Base-by-base conservation (phyloP, 1,140 invertebrate genomes). In the Sesamia nonagrioides region DNA sequence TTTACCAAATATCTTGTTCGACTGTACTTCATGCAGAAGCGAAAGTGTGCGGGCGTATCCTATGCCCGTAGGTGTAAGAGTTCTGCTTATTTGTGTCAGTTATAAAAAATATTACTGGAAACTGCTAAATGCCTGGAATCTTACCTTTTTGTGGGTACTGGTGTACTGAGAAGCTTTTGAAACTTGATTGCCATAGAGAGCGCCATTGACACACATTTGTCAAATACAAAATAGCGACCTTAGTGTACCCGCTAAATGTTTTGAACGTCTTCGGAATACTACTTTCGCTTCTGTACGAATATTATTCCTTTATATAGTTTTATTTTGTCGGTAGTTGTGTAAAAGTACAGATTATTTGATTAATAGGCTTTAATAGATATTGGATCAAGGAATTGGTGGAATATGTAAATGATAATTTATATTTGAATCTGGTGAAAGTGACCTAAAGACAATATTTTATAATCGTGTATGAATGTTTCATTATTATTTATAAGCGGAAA, bases 351-450 rank as follows among this genome's bases (percentile, higher is more conserved):
- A 50, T n/a, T 13, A 50, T 50, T 50, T 15, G 45, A 50, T 7
- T 45, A 63, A 33, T 66, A 42, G n/a, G 54, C 54, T 73, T 73
- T 58, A 42, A 27, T 73, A 56, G 35, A 56, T 11, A 21, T 56
- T 73, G 42, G 42, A 33, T 11, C 7, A 66, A n/a, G 17, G 37
- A 66, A 66, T 66, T 66, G 61, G 61, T 66, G 61, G 61, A 66
- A 66, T 42, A 42, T 60, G 33, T 50, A n/a, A 50, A 50, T n/a
- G 37, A 66, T 66, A 42, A 52, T 50, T 71, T 7, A 35, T 27
- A 45, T 27, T 27, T 18, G 40, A 48, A 33, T 50, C 18, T 56
- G 50, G 17, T 58, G 54, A n/a, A 58, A 45, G 37, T 13, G 4
- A 11, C 27, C 0, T 15, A 13, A 58, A 66, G 61, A 66, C 37